A percentile compares a stretch with the other conserved stretches of the same genome.
Conservation (phyloP, 2,797 vertebrate genomes). For the Microchirus variegatus region DNA sequence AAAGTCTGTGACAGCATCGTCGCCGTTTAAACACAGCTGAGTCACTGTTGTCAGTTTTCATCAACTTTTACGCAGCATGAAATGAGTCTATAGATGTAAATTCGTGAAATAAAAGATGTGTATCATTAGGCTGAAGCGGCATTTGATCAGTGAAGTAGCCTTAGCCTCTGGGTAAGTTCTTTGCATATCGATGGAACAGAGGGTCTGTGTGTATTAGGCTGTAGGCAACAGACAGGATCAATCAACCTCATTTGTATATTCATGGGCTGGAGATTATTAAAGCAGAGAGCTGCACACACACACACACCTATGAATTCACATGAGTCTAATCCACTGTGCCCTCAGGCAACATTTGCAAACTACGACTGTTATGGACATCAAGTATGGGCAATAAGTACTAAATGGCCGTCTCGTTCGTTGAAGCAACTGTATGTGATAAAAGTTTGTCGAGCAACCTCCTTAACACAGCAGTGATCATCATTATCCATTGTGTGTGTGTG, state of each 20-base stretch:
- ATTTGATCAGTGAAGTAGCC: slow-evolving; percentile 5
- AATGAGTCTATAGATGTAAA: neutral
- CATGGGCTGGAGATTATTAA: slow-evolving; percentile 41
- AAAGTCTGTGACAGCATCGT: slow-evolving; percentile 20
- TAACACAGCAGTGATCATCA: slow-evolving; percentile 7
- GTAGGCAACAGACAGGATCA: slow-evolving; percentile 42
- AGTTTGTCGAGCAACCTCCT: slow-evolving; percentile 21
- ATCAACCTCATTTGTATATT: slow-evolving; percentile 49
- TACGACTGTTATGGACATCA: slow-evolving; percentile 24
- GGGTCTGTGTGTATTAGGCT: slow-evolving; percentile 19
- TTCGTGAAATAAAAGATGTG: slow-evolving; percentile 16
- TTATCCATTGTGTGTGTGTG: slow-evolving; percentile 19
- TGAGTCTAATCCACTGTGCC: slow-evolving; percentile 28
- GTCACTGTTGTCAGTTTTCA: slow-evolving; percentile 3
- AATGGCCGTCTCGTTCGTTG: slow-evolving; percentile 14
- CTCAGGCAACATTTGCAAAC: slow-evolving; percentile 48
- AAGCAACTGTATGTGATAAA: slow-evolving; percentile 13
- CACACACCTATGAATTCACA: slow-evolving; percentile 41
- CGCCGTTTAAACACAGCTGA: slow-evolving; percentile 12
- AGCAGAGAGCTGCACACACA: slow-evolving; percentile 2
- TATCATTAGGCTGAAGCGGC: slow-evolving; percentile 5
- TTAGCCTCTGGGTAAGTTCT: slow-evolving; percentile 23
- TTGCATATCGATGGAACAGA: slow-evolving; percentile 11
- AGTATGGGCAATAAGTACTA: slow-evolving; percentile 28
- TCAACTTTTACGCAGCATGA: slow-evolving; percentile 14